Evolutionary conservation across 2,113 vertebrate species (phyloP).

Genomic region (Choloepus hoffmanni): DNA sequence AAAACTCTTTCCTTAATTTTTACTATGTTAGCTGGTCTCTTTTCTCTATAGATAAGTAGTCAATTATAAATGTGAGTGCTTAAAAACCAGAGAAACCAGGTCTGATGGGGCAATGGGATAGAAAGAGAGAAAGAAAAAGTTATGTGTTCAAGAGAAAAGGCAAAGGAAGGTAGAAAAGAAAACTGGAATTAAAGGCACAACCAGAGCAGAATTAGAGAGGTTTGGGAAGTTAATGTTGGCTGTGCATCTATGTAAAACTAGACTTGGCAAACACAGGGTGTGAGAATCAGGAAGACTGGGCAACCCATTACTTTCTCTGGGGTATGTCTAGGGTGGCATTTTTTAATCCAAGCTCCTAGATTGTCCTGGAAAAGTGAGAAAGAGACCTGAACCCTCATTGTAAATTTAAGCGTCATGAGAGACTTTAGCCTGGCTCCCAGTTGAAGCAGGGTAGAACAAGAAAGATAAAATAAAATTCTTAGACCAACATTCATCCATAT

Average conservation of each 20-base stretch:
- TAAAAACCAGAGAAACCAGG: constrained; percentile 5
- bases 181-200: background rate
- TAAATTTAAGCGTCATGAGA: background rate
- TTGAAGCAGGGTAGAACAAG: background rate
- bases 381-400: background rate
- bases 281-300: background rate
- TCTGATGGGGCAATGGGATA: background rate
- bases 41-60: background rate
- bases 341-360: background rate
- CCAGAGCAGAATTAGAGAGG: background rate
- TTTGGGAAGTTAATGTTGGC: background rate
- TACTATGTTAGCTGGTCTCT: background rate
- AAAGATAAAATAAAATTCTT: constrained; percentile 27
- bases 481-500: background rate
- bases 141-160: background rate
- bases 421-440: background rate
- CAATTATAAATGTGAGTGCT: background rate
- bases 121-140: background rate
- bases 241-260: background rate
- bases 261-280: background rate
- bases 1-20: background rate
- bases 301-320: background rate
- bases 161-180: background rate
- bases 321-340: background rate
- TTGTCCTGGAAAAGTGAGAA: background rate